These are phyloP conservation scores for Drosophila rhopaloa DNA, from an alignment of 1,140 invertebrate species.

Conservation along the genomic window DNA sequence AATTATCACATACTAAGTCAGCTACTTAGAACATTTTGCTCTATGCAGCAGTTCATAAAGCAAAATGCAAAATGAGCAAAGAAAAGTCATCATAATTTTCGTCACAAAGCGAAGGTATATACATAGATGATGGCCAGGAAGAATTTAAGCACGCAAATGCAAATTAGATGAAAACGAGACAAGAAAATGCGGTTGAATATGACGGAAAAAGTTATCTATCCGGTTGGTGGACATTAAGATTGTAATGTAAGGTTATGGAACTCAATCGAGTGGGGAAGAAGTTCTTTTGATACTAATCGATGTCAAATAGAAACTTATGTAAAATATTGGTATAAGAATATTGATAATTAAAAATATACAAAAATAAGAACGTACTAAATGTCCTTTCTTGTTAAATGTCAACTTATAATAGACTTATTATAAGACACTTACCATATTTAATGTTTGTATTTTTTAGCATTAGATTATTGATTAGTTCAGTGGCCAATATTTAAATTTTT, in stretches of 20 bases:
- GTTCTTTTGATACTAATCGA: no score
- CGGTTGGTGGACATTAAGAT: constrained; percentile 6
- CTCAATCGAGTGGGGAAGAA: no score
- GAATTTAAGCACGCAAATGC: constrained; percentile 66
- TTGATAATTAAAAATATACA: no score
- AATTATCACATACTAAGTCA: constrained; percentile 82
- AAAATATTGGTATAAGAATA: no score
- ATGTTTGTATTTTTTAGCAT: no score
- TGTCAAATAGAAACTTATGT: no score
- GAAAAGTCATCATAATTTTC: constrained; percentile 50
- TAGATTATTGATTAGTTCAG: no score
- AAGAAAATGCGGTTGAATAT: constrained; percentile 37
- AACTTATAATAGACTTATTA: no score
- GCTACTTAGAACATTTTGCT: constrained; percentile 66
- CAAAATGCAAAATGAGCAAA: constrained; percentile 40
- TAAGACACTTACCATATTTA: no score
- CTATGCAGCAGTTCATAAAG: constrained; percentile 80
- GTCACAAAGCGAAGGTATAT: constrained; percentile 4
- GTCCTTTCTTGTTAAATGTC: no score
- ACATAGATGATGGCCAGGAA: constrained; percentile 7
- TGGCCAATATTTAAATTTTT: no score
- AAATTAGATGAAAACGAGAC: constrained; percentile 68
- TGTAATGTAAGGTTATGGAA: constrained; percentile 2
- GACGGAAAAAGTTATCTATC: constrained; percentile 21
- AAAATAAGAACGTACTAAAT: no score